Base-by-base conservation (phyloP, 2,797 vertebrate species). In the Hylomyscus alleni region DNA sequence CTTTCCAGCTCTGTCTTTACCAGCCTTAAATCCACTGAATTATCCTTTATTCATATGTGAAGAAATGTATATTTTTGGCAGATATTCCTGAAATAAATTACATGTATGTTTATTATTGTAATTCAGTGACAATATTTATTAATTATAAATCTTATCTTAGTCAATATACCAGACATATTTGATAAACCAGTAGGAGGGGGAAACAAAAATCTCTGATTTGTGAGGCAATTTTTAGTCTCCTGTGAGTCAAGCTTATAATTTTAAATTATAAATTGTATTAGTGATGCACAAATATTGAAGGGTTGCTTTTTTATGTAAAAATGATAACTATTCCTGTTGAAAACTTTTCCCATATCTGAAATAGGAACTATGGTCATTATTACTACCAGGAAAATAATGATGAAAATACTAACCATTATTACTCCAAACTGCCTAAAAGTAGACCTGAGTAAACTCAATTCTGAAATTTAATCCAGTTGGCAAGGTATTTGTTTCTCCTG, bases 61-160 rank as follows among this genome's bases (percentile, higher is more conserved):
- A 19, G 12, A 34, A 40, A 52, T 93, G 19, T 37, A 93, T 3
- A 1, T 89, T 92, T 14, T 93, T 96, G 4, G 2, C 60, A 87
- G 90, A 83, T 22, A 2, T 95, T 90, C n/a, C 10, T 81, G 52
- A 84, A 77, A 24, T 24, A 89, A 96, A 82, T 67, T 15, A 1
- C 3, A 44, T 72, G 24, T 8, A 77, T 37, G 52, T 22, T 90
- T 95, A 81, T 73, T 87, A 77, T n/a, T 58, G 44, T 47, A 44
- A 2, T 6, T 91, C 54, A 97, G 6, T 80, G 24, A 91, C 78
- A n/a, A n/a, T n/a, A 73, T 60, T 93, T 54, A 86, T n/a, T 47
- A 84, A 77, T 19, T 1, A 4, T 54, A 65, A 86, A 7, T 76
- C 72, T 19, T 82, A 44, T 82, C 29, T 1, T 54, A 90, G 52